Percentiles rank a stretch among this genome's conserved stretches.
These are phyloP conservation scores for Reticulitermes speratus DNA, from an alignment of 1,140 invertebrate genomes.

Conservation along the genomic window DNA sequence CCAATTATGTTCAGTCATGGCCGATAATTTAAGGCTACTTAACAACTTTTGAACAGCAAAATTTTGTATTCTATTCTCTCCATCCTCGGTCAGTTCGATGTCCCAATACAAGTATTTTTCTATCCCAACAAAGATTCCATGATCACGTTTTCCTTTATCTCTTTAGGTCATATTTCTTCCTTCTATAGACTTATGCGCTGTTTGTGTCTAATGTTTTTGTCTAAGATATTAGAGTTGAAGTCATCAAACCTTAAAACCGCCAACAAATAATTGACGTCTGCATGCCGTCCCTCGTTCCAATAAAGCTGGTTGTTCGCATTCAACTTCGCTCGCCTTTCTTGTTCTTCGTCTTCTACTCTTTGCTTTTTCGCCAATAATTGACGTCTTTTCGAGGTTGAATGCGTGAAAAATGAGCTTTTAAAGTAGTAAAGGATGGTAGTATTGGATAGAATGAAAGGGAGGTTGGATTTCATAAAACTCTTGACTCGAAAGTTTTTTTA, in stretches of 20 bases:
- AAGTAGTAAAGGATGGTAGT: neutral
- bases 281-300: neutral
- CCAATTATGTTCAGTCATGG: too few species aligned
- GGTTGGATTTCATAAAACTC: neutral
- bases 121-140: too few species aligned
- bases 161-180: too few species aligned
- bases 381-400: constrained; percentile 7
- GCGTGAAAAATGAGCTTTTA: constrained; percentile 18
- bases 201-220: neutral
- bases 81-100: too few species aligned
- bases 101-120: too few species aligned
- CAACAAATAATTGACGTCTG: neutral
- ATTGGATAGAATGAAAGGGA: neutral
- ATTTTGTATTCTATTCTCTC: too few species aligned
- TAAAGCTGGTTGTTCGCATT: neutral
- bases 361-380: constrained; percentile 9
- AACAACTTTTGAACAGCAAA: too few species aligned
- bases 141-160: too few species aligned
- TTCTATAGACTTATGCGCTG: too few species aligned
- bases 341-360: constrained; percentile 9
- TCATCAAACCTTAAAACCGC: neutral
- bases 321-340: neutral
- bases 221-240: neutral
- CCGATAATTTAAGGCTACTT: too few species aligned
- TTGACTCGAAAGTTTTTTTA: neutral